Evolutionary conservation across 2,888 invertebrate species (phyloP), one percentile per base, ranked within the genome.

Genomic region (Teleogryllus oceanicus): DNA sequence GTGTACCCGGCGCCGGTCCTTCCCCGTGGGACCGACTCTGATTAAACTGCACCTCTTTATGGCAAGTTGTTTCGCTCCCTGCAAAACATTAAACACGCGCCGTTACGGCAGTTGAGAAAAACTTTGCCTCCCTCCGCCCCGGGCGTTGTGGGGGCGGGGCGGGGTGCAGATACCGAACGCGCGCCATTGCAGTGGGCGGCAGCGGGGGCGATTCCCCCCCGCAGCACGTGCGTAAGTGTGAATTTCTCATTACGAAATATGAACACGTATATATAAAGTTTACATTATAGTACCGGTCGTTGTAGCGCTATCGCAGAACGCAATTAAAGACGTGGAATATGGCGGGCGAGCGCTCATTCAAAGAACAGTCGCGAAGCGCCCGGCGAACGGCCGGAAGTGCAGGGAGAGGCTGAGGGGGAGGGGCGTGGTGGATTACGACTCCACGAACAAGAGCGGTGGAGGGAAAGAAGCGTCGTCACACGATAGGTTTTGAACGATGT

Each of bases 1-100:
- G 62, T 62, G 62, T 62, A n/a, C 62, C 37, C 62, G 62, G 62
- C 62, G 62, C 62, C 62, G 62, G 62, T 62, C 62, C 62, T 62
- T 62, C 62, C 62, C 62, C 62, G 13, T 13, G 62, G 62, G 62
- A 62, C 12, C 13, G 62, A 62, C 62, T 62, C 62, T 62, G 62
- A 62, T 62, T 62, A 62, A 62, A 62, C 62, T 62, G 62, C 62
- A 62, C 62, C 62, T 62, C 62, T 62, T 62, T 62, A 62, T 62
- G 62, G 62, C 62, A 62, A 62, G 62, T 62, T 62, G 62, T n/a
- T 62, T 62, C 62, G 16, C 62, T 62, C 62, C n/a, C 62, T n/a
- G 62, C 62, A 13, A 62, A 62, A 62, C 62, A 62, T 62, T 62
- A 62, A 62, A 62, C 62, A 62, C 62, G 62, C 62, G 62, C 62